These are phyloP conservation scores for Aix galericulata DNA, from an alignment of 2,113 vertebrate genomes.

Conservation along the genomic window DNA sequence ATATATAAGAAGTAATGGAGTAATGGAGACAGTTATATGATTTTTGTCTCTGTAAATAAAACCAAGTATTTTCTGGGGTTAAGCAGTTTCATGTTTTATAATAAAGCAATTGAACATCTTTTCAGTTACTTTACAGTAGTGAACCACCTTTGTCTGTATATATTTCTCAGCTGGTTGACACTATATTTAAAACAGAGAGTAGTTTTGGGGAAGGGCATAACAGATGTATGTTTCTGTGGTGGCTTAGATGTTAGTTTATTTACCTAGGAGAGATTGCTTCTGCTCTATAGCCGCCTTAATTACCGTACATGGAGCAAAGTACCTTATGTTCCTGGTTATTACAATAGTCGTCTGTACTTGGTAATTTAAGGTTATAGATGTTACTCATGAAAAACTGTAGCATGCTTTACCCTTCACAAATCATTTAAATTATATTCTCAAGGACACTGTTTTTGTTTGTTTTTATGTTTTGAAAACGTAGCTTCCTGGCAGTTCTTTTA, in stretches of 20 bases:
- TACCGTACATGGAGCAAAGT: background rate
- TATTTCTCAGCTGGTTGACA: background rate
- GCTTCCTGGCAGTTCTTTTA: background rate
- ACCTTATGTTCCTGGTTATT: background rate
- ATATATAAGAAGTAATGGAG: background rate
- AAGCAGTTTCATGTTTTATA: background rate
- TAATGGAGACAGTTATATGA: background rate
- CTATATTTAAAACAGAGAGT: background rate
- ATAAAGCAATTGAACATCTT: background rate
- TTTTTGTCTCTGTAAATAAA: background rate
- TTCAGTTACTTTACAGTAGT: background rate
- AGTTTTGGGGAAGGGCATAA: background rate
- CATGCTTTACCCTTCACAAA: conserved; percentile 1
- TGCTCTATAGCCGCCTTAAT: background rate
- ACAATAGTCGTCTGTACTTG: background rate
- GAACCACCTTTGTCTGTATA: background rate
- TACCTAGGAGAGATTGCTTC: background rate
- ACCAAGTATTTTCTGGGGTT: background rate
- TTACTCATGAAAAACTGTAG: background rate
- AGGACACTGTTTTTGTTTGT: background rate
- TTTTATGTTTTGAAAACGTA: background rate
- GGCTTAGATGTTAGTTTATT: background rate
- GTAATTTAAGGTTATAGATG: conserved; percentile 1
- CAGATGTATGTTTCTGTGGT: background rate
- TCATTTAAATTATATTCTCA: background rate